A percentile compares a stretch with the other conserved stretches of the same genome.
Conservation (phyloP, 2,797 vertebrate genomes). For the Microctenopoma steveboyesi region DNA sequence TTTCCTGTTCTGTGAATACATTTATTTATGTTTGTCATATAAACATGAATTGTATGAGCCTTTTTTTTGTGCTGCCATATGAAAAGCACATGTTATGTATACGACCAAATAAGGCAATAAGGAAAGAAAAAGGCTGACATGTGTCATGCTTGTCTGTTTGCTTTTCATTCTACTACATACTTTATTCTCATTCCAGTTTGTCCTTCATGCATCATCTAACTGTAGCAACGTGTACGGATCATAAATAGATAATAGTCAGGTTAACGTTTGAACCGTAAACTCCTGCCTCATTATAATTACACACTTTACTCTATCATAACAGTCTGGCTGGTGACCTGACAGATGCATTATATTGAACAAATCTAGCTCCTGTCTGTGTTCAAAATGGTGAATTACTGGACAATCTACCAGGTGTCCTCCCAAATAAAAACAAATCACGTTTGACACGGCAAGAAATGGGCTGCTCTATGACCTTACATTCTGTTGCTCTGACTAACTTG, state of each 20-base stretch:
- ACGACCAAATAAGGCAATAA: conserved; percentile 45
- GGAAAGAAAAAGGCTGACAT: conserved; percentile 62
- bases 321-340: conserved; percentile 2
- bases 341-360: conserved; percentile 24
- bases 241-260: conserved; percentile 6
- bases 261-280: conserved; percentile 33
- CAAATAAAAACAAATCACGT: conserved; percentile 14
- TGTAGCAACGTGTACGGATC: conserved; percentile 30
- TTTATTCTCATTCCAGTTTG: conserved; percentile 17
- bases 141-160: conserved; percentile 26
- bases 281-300: conserved; percentile 18
- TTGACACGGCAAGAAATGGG: background rate
- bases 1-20: conserved; percentile 42
- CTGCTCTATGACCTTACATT: background rate
- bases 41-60: conserved; percentile 28
- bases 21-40: conserved; percentile 51
- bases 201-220: conserved; percentile 10
- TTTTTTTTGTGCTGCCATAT: conserved; percentile 37
- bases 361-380: conserved; percentile 22
- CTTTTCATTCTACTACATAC: conserved; percentile 11
- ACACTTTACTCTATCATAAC: background rate
- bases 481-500: background rate
- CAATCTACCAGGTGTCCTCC: conserved; percentile 12
- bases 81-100: conserved; percentile 62
- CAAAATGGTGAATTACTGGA: conserved; percentile 21